These are phyloP conservation scores for Lasioglossum vierecki DNA, from an alignment of 2,888 invertebrate genomes.

Conservation along the genomic window DNA sequence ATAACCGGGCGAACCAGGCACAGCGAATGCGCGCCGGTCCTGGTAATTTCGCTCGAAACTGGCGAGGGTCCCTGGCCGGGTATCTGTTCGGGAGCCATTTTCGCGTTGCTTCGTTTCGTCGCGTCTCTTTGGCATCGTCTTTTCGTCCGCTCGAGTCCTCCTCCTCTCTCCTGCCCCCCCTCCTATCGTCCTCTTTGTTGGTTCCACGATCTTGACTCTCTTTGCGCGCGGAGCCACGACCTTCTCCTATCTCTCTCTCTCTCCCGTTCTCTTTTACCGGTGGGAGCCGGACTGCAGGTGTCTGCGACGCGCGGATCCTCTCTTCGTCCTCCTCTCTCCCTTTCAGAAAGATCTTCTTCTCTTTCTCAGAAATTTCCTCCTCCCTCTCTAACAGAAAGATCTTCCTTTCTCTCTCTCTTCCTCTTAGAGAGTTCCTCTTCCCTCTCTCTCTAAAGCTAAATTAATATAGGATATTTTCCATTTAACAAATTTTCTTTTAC, in stretches of 20 bases:
- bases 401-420: too few species aligned
- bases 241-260: background rate
- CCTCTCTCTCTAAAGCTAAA: too few species aligned
- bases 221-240: constrained; percentile 36
- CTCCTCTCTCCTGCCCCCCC: background rate
- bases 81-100: constrained; percentile 72
- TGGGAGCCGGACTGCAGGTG: constrained; percentile 2
- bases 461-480: too few species aligned
- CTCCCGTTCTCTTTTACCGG: background rate
- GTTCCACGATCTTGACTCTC: constrained; percentile 46
- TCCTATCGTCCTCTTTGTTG: background rate
- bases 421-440: too few species aligned
- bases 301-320: background rate
- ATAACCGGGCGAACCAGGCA: constrained; percentile 44
- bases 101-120: constrained; percentile 73
- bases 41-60: constrained; percentile 70
- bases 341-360: too few species aligned
- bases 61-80: constrained; percentile 68
- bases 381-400: background rate
- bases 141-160: constrained; percentile 54
- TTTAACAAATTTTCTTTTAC: too few species aligned
- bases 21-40: constrained; percentile 37
- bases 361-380: constrained; percentile 15
- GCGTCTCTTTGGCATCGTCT: constrained; percentile 74
- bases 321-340: background rate